phyloP scores from a whole-genome alignment of 2,888 invertebrate species.

The Polylopha cassiicola region DNA sequence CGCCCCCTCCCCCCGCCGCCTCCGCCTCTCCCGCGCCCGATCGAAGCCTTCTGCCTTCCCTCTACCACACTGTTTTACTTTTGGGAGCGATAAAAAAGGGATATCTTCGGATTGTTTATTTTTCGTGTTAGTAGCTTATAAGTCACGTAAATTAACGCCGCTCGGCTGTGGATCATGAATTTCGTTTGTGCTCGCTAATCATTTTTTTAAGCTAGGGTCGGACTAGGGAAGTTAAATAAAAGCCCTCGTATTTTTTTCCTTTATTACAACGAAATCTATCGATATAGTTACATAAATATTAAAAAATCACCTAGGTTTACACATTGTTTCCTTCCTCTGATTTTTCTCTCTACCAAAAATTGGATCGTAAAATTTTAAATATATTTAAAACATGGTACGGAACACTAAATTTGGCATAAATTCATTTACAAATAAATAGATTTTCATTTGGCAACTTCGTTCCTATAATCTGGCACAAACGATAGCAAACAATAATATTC shows the following conservation, averaged over 20 bases:
- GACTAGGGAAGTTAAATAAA: conserved; percentile 20
- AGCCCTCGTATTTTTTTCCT: conserved; percentile 31
- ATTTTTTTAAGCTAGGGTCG: conserved; percentile 35
- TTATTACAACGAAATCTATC: conserved; percentile 74
- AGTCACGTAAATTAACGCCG: conserved; percentile 71
- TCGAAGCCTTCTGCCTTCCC: conserved; percentile 48
- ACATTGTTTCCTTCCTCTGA: conserved; percentile 10
- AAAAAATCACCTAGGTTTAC: conserved; percentile 39
- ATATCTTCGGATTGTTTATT: conserved; percentile 71
- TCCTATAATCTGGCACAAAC: conserved; percentile 25
- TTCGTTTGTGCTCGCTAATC: conserved; percentile 53
- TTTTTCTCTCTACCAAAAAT: conserved; percentile 8
- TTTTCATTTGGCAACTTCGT: conserved; percentile 29
- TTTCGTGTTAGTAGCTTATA: conserved; percentile 73
- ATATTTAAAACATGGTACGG: conserved; percentile 2
- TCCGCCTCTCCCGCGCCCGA: conserved; percentile 32
- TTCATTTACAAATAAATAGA: conserved; percentile 24
- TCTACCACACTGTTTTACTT: conserved; percentile 57
- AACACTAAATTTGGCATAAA: conserved; percentile 8
- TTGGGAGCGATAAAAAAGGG: conserved; percentile 70
- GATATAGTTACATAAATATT: conserved; percentile 61
- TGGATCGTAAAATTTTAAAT: conserved; percentile 7
- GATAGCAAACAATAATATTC: conserved; percentile 7
- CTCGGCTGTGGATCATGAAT: conserved; percentile 53
- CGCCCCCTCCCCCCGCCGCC: conserved; percentile 40